Percentiles rank a stretch among this genome's conserved stretches.
Evolutionary conservation across 1,140 invertebrate species (phyloP).

Genomic region (Euura saliciscinereae): DNA sequence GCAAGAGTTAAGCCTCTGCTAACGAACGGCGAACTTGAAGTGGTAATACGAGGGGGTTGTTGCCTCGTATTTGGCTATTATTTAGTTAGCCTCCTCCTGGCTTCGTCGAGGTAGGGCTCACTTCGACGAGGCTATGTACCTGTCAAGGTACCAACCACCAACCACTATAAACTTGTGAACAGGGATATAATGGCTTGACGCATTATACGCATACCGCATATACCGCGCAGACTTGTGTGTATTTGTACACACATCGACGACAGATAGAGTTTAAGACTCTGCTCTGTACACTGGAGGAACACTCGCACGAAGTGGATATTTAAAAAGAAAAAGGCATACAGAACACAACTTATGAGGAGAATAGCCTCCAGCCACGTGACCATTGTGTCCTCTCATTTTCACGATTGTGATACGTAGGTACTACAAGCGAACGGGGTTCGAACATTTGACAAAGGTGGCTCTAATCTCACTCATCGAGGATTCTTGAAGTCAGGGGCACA

Average conservation of each 20-base stretch:
- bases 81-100: constrained; percentile 40
- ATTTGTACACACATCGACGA: too few relatives aligned
- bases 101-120: neutral
- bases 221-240: too few relatives aligned
- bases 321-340: neutral
- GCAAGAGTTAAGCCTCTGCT: constrained; percentile 41
- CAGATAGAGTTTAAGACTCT: too few relatives aligned
- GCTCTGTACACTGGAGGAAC: too few relatives aligned
- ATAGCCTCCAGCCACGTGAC: neutral
- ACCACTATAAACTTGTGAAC: neutral
- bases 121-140: neutral
- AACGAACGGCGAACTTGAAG: constrained; percentile 47
- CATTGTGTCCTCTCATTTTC: constrained; percentile 5
- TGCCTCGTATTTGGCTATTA: constrained; percentile 43
- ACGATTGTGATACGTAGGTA: neutral
- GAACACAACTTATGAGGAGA: neutral
- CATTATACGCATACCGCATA: too few relatives aligned
- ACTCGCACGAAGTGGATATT: neutral
- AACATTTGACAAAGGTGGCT: neutral
- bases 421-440: neutral
- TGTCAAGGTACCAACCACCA: neutral
- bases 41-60: constrained; percentile 43
- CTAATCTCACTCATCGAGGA: neutral
- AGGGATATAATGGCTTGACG: neutral
- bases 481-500: neutral